A percentile compares a stretch with the other conserved stretches of the same genome.
Conservation (phyloP, 2,797 vertebrate species). For the Apogon talboti region DNA sequence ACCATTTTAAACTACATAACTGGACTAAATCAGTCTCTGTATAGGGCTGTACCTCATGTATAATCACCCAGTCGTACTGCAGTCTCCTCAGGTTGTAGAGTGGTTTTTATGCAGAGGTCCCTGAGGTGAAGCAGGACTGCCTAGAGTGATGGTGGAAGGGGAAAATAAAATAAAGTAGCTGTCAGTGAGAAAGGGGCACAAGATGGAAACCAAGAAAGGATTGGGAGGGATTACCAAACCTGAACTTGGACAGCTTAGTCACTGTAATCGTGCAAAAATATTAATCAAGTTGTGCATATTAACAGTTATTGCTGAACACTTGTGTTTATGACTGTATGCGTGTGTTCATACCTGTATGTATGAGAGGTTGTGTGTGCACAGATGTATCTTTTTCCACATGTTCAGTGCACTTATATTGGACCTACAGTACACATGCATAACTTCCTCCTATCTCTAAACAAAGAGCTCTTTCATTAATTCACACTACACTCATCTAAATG, state of each 20-base stretch:
- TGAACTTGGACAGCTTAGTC: constrained; percentile 67
- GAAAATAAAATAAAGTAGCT: constrained; percentile 32
- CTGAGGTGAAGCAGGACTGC: constrained; percentile 52
- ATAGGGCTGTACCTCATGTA: constrained; percentile 65
- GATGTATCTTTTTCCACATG: constrained; percentile 69
- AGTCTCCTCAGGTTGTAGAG: constrained; percentile 49
- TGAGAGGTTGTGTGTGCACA: constrained; percentile 64
- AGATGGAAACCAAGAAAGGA: constrained; percentile 47
- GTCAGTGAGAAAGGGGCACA: constrained; percentile 28
- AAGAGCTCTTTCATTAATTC: constrained; percentile 43
- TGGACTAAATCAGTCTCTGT: constrained; percentile 40
- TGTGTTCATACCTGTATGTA: constrained; percentile 59
- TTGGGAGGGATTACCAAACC: constrained; percentile 52
- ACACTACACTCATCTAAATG: constrained; percentile 28
- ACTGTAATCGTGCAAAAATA: constrained; percentile 78
- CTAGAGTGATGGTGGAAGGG: constrained; percentile 25
- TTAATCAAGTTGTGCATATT: constrained; percentile 82
- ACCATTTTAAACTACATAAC: constrained; percentile 36
- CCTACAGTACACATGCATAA: constrained; percentile 74
- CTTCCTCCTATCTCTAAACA: constrained; percentile 55
- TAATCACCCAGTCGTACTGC: constrained; percentile 52
- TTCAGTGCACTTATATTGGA: constrained; percentile 83
- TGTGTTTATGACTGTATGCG: constrained; percentile 64
- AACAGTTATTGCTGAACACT: constrained; percentile 75
- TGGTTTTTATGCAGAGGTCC: constrained; percentile 45